phyloP scores from a whole-genome alignment of 2,113 vertebrate genomes.

The Centropristis striata region DNA sequence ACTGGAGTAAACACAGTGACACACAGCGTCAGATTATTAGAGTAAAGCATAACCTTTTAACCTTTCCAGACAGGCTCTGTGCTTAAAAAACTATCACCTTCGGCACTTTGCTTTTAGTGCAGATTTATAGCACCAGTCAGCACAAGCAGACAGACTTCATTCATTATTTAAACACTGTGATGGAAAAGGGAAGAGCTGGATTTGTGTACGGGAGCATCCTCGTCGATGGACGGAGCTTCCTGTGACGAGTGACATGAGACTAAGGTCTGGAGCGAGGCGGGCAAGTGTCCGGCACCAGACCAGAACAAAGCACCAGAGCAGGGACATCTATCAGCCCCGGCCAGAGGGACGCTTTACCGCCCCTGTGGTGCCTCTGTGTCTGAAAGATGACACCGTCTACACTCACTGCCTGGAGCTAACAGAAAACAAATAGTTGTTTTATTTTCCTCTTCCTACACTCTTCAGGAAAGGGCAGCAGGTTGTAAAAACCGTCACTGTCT shows the following conservation, averaged over 20 bases:
- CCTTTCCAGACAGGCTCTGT: conserved; percentile 22
- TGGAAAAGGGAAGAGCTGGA: conserved; percentile 45
- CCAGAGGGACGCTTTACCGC: conserved; percentile 60
- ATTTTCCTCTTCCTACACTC: conserved; percentile 53
- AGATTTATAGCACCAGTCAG: conserved; percentile 69
- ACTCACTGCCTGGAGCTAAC: conserved; percentile 65
- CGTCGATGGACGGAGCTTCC: conserved; percentile 19
- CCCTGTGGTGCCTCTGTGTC: conserved; percentile 74
- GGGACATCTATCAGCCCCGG: conserved; percentile 62
- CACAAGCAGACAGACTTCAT: conserved; percentile 40
- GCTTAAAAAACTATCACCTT: conserved; percentile 39
- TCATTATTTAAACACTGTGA: conserved; percentile 68
- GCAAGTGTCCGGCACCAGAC: conserved; percentile 50
- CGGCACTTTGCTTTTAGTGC: conserved; percentile 50
- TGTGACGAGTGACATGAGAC: conserved; percentile 40
- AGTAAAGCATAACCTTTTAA: conserved; percentile 30
- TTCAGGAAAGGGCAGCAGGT: conserved; percentile 15
- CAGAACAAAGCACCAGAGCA: conserved; percentile 65
- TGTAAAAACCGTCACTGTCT: conserved; percentile 19
- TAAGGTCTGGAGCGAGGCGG: conserved; percentile 14
- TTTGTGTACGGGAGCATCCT: conserved; percentile 28
- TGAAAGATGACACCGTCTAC: conserved; percentile 79
- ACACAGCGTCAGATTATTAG: conserved; percentile 27
- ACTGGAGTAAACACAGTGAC: not conserved
- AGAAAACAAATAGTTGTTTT: conserved; percentile 80